These are phyloP conservation scores for Sandelia bainsii DNA, from an alignment of 2,797 vertebrate genomes.

Conservation along the genomic window DNA sequence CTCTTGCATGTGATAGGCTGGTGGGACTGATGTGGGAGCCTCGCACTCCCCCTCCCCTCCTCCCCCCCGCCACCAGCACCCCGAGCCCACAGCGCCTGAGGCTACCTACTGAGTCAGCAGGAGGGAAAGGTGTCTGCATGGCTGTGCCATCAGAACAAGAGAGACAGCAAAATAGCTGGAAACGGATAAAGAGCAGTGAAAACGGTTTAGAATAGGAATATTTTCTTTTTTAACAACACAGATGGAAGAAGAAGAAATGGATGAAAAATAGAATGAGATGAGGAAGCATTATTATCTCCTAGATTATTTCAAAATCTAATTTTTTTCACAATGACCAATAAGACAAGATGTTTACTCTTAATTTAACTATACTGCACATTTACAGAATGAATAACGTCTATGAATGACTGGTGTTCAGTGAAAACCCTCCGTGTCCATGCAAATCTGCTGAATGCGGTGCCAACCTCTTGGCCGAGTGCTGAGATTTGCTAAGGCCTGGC, in stretches of 20 bases:
- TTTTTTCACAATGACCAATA: slow-evolving; percentile 10
- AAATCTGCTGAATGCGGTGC: slow-evolving; percentile 31
- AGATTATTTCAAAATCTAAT: slow-evolving; percentile 49
- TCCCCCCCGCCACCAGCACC: slow-evolving; percentile 75
- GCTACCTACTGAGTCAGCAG: slow-evolving; percentile 87
- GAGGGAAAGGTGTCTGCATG: slow-evolving; percentile 87
- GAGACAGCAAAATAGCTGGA: slow-evolving; percentile 66
- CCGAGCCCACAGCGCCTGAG: slow-evolving; percentile 81
- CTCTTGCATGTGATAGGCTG: slow-evolving; percentile 81
- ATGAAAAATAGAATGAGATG: slow-evolving; percentile 35
- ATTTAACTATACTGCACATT: slow-evolving; percentile 7
- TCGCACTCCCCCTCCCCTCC: slow-evolving; percentile 54
- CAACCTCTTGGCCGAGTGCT: slow-evolving; percentile 48
- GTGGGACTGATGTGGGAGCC: slow-evolving; percentile 81
- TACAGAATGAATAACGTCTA: not conserved
- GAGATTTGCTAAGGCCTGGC: slow-evolving; percentile 67
- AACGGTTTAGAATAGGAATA: slow-evolving; percentile 51
- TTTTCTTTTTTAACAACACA: slow-evolving; percentile 56
- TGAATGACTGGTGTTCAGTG: slow-evolving; percentile 14
- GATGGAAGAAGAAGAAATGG: slow-evolving; percentile 36
- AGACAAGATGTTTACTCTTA: not conserved
- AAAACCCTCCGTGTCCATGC: slow-evolving; percentile 32
- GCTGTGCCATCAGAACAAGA: slow-evolving; percentile 80
- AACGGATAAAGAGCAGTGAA: slow-evolving; percentile 63
- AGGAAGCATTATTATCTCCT: slow-evolving; percentile 40